phyloP scores from a whole-genome alignment of 2,113 vertebrate species.

The Microcebus griseorufus region DNA sequence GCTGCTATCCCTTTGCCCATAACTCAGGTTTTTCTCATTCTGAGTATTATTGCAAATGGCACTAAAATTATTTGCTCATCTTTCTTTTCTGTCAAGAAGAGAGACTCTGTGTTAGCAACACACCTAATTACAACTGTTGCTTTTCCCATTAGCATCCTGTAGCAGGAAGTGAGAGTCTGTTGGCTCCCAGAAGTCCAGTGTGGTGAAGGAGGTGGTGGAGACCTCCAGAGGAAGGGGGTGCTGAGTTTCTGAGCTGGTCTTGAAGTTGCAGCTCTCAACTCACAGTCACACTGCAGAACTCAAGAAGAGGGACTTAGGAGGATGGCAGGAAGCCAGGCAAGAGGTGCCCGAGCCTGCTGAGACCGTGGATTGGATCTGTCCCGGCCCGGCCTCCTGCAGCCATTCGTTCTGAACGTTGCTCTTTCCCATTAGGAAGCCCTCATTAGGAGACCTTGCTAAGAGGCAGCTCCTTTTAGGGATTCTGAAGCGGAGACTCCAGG shows the following conservation, averaged over 20 bases:
- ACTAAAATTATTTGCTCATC: constrained; percentile 49
- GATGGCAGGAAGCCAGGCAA: background rate
- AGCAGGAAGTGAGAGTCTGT: background rate
- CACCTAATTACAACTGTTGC: background rate
- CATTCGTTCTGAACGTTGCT: constrained; percentile 67
- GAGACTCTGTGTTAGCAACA: constrained; percentile 18
- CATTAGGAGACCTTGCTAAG: constrained; percentile 60
- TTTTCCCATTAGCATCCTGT: background rate
- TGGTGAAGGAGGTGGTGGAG: background rate
- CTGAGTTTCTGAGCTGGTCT: background rate
- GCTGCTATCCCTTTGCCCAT: background rate
- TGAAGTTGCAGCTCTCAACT: background rate
- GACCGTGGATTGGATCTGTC: background rate
- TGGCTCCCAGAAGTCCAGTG: background rate
- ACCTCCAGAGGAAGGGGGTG: background rate
- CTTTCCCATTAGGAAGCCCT: constrained; percentile 73
- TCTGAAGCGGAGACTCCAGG: constrained; percentile 49
- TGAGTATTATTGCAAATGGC: constrained; percentile 39
- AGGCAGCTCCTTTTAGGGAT: constrained; percentile 63
- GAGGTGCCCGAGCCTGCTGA: background rate
- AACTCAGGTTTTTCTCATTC: constrained; percentile 26
- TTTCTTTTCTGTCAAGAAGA: constrained; percentile 41
- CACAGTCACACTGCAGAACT: background rate
- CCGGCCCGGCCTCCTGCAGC: background rate
- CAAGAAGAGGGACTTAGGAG: background rate